These are phyloP conservation scores for Noctua janthe DNA, from an alignment of 2,888 invertebrate genomes.

Conservation along the genomic window DNA sequence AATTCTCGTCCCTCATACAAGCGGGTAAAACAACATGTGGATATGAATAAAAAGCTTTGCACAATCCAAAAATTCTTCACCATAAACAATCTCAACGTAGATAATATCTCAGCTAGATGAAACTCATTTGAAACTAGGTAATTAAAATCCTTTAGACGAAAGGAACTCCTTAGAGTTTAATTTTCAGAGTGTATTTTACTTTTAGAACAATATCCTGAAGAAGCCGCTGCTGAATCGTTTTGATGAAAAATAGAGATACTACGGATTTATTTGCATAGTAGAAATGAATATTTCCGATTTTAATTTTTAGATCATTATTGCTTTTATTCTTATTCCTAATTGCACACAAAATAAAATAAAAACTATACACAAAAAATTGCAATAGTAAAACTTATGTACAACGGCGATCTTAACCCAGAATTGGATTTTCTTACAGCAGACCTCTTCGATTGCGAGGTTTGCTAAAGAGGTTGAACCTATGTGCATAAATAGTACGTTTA, in stretches of 20 bases:
- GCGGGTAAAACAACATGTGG: conserved; percentile 39
- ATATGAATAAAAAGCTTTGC: conserved; percentile 46
- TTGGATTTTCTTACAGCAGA: too few relatives aligned
- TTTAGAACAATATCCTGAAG: conserved; percentile 45
- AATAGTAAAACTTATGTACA: too few relatives aligned
- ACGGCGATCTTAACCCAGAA: too few relatives aligned
- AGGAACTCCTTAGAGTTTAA: conserved; percentile 37
- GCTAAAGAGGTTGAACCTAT: too few relatives aligned
- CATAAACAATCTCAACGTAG: conserved; percentile 34
- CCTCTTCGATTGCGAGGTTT: too few relatives aligned
- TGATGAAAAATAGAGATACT: conserved; percentile 24
- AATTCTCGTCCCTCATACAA: conserved; percentile 33
- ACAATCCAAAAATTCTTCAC: conserved; percentile 41
- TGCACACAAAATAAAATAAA: too few relatives aligned
- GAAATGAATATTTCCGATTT: conserved; percentile 33
- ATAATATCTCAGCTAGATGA: conserved; percentile 40
- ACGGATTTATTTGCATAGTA: conserved; percentile 23
- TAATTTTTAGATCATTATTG: conserved; percentile 17
- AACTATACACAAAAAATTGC: too few relatives aligned
- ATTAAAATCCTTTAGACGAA: conserved; percentile 58
- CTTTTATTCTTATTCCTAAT: background rate
- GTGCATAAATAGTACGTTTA: too few relatives aligned
- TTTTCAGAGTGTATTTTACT: conserved; percentile 46
- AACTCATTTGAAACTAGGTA: conserved; percentile 58
- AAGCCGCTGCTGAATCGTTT: background rate